phyloP scores from a whole-genome alignment of 2,797 vertebrate genomes.

The Phataginus tricuspis region DNA sequence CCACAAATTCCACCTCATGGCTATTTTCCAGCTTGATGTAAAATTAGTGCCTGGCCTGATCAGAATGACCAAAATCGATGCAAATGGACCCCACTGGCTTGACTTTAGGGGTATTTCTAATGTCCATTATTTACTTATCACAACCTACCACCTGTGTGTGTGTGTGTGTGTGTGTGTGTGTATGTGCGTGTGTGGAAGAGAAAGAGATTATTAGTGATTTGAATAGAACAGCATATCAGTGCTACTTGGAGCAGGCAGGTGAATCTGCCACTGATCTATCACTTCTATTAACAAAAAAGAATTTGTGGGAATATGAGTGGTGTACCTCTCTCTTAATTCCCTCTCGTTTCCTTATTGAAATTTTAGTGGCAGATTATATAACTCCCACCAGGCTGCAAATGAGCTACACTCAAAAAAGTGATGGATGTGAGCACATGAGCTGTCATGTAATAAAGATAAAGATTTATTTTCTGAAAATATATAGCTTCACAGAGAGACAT shows the following conservation, averaged over 20 bases:
- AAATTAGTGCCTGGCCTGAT: background rate
- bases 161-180: background rate
- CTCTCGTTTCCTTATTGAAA: slow-evolving; percentile 48
- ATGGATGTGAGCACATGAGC: slow-evolving; percentile 49
- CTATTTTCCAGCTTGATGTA: background rate
- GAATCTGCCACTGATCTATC: background rate
- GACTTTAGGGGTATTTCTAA: background rate
- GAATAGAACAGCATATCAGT: background rate
- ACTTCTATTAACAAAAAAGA: slow-evolving; percentile 27
- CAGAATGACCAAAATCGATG: background rate
- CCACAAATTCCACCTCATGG: background rate
- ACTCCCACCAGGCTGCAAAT: slow-evolving; percentile 62
- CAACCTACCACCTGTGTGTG: background rate
- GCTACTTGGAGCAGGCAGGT: background rate
- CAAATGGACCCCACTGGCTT: background rate
- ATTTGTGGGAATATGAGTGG: slow-evolving; percentile 10
- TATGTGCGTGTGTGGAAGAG: background rate
- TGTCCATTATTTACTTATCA: background rate
- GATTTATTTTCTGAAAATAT: slow-evolving; percentile 51
- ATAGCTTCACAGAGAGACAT: slow-evolving; percentile 40
- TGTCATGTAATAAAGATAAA: slow-evolving; percentile 66
- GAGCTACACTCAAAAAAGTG: slow-evolving; percentile 53
- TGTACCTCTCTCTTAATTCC: slow-evolving; percentile 42
- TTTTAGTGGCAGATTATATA: slow-evolving; percentile 42
- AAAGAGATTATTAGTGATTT: background rate